A percentile compares a stretch with the other conserved stretches of the same genome.
Conservation (phyloP, 2,113 vertebrate species). For the Tauraco erythrolophus region DNA sequence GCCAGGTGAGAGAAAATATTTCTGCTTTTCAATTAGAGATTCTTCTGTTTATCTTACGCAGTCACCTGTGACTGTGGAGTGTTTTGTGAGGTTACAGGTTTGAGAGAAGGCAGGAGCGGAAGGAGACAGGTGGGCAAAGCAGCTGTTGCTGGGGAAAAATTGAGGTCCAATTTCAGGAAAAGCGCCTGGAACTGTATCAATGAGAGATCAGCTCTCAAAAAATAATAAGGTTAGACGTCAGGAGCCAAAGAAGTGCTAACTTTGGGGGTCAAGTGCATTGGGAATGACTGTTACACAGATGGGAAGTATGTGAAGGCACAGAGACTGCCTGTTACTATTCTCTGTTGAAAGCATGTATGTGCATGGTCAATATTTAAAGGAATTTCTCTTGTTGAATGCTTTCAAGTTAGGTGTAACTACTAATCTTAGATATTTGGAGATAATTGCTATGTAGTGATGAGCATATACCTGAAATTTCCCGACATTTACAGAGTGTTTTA, state of each 20-base stretch:
- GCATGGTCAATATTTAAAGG: background rate
- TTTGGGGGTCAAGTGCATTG: background rate
- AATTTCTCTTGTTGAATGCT: background rate
- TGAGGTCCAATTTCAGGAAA: background rate
- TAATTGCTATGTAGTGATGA: background rate
- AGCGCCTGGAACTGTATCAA: background rate
- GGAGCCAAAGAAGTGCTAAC: background rate
- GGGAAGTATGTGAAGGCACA: background rate
- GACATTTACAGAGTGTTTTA: background rate
- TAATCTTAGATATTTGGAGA: background rate
- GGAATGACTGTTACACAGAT: background rate
- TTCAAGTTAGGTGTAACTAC: background rate
- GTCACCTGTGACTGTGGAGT: background rate
- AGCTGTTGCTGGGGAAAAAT: background rate
- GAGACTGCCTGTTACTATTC: background rate
- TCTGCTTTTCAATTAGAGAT: background rate
- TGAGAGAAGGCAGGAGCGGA: background rate
- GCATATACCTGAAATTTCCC: background rate
- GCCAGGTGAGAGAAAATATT: background rate
- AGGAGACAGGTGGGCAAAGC: background rate
- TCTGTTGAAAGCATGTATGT: background rate
- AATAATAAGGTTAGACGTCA: background rate
- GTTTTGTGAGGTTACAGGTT: background rate
- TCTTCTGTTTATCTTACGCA: background rate
- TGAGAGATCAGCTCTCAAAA: background rate